These are phyloP conservation scores for Aethina tumida DNA, from an alignment of 1,140 invertebrate genomes.

Conservation along the genomic window DNA sequence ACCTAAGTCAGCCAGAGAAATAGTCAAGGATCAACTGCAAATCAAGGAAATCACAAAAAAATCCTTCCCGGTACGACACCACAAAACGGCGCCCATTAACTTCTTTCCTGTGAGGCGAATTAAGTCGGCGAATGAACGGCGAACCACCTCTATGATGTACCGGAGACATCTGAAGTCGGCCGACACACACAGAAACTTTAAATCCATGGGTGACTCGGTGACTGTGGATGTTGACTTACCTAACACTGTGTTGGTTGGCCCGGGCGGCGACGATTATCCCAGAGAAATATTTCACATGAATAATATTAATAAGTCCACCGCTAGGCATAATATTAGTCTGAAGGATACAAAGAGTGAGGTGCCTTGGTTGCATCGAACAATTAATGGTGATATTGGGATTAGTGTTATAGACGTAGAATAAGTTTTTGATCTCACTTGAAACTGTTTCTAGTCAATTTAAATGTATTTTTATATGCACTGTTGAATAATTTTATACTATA, in stretches of 20 bases:
- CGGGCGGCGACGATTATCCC: slow-evolving; percentile 13
- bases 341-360: slow-evolving; percentile 12
- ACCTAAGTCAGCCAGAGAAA: slow-evolving; percentile 39
- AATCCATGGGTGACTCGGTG: slow-evolving; percentile 12
- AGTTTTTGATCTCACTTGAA: neutral
- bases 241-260: too few species aligned
- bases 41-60: slow-evolving; percentile 20
- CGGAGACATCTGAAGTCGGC: slow-evolving; percentile 22
- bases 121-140: slow-evolving; percentile 16
- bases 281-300: slow-evolving; percentile 1
- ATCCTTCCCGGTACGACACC: slow-evolving; percentile 12
- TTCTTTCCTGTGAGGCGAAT: slow-evolving; percentile 15
- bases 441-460: too few species aligned
- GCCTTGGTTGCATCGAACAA: slow-evolving; percentile 13
- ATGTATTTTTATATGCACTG: too few species aligned
- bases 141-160: slow-evolving; percentile 7
- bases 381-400: slow-evolving; percentile 16
- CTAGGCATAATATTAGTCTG: slow-evolving; percentile 6
- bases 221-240: too few species aligned
- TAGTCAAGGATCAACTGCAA: slow-evolving; percentile 41
- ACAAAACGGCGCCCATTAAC: slow-evolving; percentile 28
- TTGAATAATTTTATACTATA: too few species aligned
- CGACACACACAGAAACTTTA: slow-evolving; percentile 17
- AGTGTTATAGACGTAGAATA: slow-evolving; percentile 23
- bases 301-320: slow-evolving; percentile 6